Conservation (phyloP, 2,888 invertebrate genomes). For the Argyra leucocephala region DNA sequence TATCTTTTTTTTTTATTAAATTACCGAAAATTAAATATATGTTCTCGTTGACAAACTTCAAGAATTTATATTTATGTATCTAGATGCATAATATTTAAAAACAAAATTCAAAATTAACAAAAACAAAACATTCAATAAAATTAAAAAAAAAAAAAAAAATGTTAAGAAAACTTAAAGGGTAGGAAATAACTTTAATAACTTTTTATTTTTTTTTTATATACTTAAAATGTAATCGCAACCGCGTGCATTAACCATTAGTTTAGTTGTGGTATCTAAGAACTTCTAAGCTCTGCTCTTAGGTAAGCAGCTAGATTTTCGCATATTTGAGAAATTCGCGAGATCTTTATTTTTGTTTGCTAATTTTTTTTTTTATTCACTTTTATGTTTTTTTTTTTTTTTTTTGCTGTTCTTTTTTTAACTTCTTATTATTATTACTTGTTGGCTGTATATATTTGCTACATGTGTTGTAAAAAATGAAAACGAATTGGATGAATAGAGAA, state of each 20-base stretch:
- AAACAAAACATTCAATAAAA: neutral
- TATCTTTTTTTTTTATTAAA: no score
- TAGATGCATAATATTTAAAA: no score
- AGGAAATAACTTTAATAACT: neutral
- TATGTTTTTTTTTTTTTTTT: neutral
- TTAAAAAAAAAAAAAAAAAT: neutral
- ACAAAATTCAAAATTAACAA: neutral
- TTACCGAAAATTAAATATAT: no score
- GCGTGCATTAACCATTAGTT: slow-evolving; percentile 30
- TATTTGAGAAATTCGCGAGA: slow-evolving; percentile 4
- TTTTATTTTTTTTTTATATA: neutral
- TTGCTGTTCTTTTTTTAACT: neutral
- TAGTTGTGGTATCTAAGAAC: slow-evolving; percentile 24
- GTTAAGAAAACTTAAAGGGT: no score
- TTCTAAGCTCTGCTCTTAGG: slow-evolving; percentile 6
- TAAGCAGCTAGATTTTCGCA: neutral
- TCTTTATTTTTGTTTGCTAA: neutral
- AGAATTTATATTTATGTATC: no score
- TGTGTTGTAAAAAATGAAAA: slow-evolving; percentile 6
- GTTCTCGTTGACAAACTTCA: no score
- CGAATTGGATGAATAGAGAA: slow-evolving; percentile 6
- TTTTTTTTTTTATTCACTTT: neutral
- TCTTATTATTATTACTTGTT: no score
- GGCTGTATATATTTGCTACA: neutral
- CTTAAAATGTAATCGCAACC: slow-evolving; percentile 16